These are phyloP conservation scores for Trinectes maculatus DNA, from an alignment of 2,113 vertebrate species.

Conservation along the genomic window DNA sequence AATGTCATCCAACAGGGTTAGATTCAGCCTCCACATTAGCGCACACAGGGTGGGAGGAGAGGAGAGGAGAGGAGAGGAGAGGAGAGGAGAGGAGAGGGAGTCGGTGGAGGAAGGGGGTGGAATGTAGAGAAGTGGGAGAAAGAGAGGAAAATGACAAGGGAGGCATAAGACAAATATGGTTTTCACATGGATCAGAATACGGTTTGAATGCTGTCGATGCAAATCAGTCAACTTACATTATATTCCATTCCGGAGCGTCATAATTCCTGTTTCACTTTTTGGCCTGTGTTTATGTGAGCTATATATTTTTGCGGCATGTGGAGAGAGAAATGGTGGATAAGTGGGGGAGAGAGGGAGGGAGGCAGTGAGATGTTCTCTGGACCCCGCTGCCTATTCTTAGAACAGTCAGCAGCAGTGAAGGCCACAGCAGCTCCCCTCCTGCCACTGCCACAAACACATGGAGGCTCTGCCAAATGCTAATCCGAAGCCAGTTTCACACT, in stretches of 20 bases:
- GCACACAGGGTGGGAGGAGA: slow-evolving; percentile 36
- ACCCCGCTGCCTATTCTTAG: slow-evolving; percentile 74
- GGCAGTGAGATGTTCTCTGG: slow-evolving; percentile 53
- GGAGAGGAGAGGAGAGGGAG: slow-evolving; percentile 19
- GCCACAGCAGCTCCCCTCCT: slow-evolving; percentile 64
- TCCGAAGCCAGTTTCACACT: slow-evolving; percentile 58
- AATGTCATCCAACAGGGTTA: slow-evolving; percentile 77
- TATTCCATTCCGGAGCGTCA: neutral
- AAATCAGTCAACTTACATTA: slow-evolving; percentile 15
- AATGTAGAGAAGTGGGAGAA: neutral
- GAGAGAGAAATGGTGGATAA: slow-evolving; percentile 1
- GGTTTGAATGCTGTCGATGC: neutral
- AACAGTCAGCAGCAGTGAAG: slow-evolving; percentile 64
- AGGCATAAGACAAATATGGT: slow-evolving; percentile 24
- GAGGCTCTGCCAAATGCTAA: slow-evolving; percentile 60
- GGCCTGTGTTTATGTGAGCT: neutral
- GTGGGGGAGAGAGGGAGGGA: slow-evolving; percentile 19
- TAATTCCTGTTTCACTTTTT: slow-evolving; percentile 1
- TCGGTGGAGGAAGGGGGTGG: slow-evolving; percentile 2
- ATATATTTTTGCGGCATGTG: slow-evolving; percentile 8
- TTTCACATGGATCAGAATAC: neutral
- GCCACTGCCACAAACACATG: slow-evolving; percentile 52
- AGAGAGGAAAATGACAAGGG: slow-evolving; percentile 2
- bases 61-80: slow-evolving; percentile 13
- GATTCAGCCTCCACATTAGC: slow-evolving; percentile 72